Evolutionary conservation across 2,888 invertebrate species (phyloP).

Genomic region (Agrochola litura): DNA sequence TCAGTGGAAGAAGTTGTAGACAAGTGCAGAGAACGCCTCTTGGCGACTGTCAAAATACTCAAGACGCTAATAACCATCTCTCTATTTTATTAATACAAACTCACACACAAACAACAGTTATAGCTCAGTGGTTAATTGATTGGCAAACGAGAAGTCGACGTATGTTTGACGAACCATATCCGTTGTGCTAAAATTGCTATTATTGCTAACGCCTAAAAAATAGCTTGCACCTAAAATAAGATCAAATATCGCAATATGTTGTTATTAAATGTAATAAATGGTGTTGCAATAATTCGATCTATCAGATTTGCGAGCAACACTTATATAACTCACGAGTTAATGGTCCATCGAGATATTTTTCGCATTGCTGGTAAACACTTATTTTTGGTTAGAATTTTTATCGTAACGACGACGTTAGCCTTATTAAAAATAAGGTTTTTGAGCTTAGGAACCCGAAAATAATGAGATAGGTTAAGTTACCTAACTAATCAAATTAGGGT

Average conservation of each 20-base stretch:
- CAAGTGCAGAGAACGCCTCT: not conserved
- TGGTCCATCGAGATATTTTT: not conserved
- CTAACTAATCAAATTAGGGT: not conserved
- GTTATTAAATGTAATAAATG: not conserved
- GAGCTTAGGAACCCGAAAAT: not conserved
- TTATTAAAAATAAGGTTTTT: not conserved
- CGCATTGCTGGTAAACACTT: not conserved
- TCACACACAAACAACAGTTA: not conserved
- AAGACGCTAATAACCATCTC: not conserved
- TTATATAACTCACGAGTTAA: not conserved
- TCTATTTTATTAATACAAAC: not conserved
- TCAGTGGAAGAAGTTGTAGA: no score
- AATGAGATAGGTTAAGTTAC: not conserved
- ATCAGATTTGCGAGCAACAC: not conserved
- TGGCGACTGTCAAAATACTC: not conserved
- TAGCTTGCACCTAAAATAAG: not conserved
- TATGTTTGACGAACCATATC: not conserved
- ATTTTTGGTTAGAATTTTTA: not conserved
- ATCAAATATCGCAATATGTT: not conserved
- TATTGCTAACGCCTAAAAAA: not conserved
- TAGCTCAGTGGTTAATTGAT: not conserved
- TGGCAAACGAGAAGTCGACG: not conserved
- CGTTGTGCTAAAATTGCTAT: conserved; percentile 3
- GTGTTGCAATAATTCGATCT: not conserved
- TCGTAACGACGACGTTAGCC: not conserved